A percentile compares a stretch with the other conserved stretches of the same genome.
phyloP scores from a whole-genome alignment of 2,113 vertebrate species.

The Crypturellus undulatus region DNA sequence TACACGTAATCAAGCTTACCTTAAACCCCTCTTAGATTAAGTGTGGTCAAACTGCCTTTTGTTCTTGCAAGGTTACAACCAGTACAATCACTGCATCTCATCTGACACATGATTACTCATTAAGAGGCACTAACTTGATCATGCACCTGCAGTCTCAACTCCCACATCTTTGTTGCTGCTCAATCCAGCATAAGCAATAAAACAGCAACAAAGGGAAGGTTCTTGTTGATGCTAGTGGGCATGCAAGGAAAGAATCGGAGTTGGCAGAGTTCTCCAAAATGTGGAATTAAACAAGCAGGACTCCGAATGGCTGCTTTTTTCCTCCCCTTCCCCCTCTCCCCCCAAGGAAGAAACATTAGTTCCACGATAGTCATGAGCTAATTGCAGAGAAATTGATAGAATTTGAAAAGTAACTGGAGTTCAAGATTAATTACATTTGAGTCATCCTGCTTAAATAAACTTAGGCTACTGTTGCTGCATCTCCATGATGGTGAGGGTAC shows the following conservation, averaged over 20 bases:
- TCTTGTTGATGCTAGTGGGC: not conserved
- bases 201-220: not conserved
- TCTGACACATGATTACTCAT: not conserved
- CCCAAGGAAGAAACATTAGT: not conserved
- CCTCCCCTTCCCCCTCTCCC: too few species aligned
- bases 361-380: constrained; percentile 4
- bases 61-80: not conserved
- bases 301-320: not conserved
- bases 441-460: not conserved
- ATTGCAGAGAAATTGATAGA: constrained; percentile 29
- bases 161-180: not conserved
- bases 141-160: not conserved
- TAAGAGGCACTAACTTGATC: not conserved
- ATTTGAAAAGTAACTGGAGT: not conserved
- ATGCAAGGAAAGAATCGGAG: not conserved
- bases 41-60: not conserved
- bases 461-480: not conserved
- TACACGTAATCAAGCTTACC: not conserved
- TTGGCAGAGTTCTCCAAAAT: not conserved
- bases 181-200: not conserved
- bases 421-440: constrained; percentile 2
- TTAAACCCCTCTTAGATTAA: not conserved
- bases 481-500: not conserved
- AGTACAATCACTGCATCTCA: not conserved
- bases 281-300: not conserved